Base-by-base conservation (phyloP, 2,113 vertebrate genomes). In the Holacanthus passer region DNA sequence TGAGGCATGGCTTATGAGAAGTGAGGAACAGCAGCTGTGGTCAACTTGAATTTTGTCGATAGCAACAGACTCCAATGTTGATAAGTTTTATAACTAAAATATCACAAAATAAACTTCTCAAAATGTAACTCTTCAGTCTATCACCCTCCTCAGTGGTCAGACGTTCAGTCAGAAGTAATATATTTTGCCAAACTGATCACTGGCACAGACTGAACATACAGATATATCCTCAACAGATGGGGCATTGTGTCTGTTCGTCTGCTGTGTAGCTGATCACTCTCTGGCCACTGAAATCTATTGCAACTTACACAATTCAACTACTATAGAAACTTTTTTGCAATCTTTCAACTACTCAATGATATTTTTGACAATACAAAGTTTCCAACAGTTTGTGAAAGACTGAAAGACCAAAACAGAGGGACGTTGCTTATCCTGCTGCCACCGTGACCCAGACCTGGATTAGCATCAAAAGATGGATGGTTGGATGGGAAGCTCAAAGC, bases 1-100 rank as follows among this genome's bases (percentile, higher is more conserved):
- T 74, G 66, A 68, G 78, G 52, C 3, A n/a, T 45, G 31, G 47
- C 37, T n/a, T 85, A 72, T 76, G 73, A 72, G 84, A 85, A 73
- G 12, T 41, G n/a, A 65, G 19, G 17, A 81, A 69, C n/a, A 65
- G 35, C 67, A n/a, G 43, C 62, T 73, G 4, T 58, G 55, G 81
- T 64, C 68, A 69, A 13, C 41, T 37, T 70, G 47, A 58, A 63
- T 71, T 58, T 31, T 73, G 27, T 58, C 52, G 39, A 41, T 29
- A 35, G 65, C 24, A 60, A 73, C 1, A 2, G 22, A 66, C 76
- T 64, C 32, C 39, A 48, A 27, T 12, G 31, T 53, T 72, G 74
- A 75, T n/a, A 55, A 47, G 12, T 80, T 77, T 55, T 27, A 50
- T 24, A 53, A 47, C 29, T 55, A 52, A 62, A 43, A 83, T 17